A percentile compares a stretch with the other conserved stretches of the same genome.
Conservation (phyloP, 2,888 invertebrate species). For the Caenorhabditis zanzibari region DNA sequence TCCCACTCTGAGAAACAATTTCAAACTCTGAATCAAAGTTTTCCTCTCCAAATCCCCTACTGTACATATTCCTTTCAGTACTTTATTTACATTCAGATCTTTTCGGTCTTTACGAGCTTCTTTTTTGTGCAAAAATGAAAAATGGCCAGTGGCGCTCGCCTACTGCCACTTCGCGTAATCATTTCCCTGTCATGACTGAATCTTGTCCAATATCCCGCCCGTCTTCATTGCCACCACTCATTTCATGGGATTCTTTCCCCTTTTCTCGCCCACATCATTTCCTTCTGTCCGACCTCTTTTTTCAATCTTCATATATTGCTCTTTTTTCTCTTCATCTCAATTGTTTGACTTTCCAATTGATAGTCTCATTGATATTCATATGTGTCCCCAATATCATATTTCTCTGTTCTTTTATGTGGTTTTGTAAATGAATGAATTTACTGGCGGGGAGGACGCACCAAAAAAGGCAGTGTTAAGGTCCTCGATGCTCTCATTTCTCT, state of each 20-base stretch:
- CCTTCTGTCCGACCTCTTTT: background rate
- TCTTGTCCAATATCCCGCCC: constrained; percentile 11
- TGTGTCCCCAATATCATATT: constrained; percentile 15
- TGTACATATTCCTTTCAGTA: no score
- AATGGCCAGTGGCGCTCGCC: background rate
- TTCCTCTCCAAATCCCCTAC: no score
- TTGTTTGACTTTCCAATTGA: constrained; percentile 8
- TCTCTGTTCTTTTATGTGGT: constrained; percentile 13
- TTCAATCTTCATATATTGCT: constrained; percentile 7
- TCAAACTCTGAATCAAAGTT: no score
- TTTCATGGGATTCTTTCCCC: constrained; percentile 41
- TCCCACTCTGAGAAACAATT: constrained; percentile 4
- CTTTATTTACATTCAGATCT: no score
- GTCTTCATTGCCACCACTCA: constrained; percentile 21
- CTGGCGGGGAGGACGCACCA: constrained; percentile 16
- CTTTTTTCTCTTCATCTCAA: constrained; percentile 9
- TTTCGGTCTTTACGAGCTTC: background rate
- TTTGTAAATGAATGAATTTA: constrained; percentile 50
- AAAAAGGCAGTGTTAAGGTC: constrained; percentile 9
- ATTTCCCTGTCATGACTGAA: constrained; percentile 45
- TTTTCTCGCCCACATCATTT: constrained; percentile 4
- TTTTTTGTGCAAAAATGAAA: constrained; percentile 5
- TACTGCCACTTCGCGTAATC: constrained; percentile 51
- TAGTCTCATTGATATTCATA: constrained; percentile 22
- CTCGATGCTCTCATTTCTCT: background rate